Evolutionary conservation across 2,797 vertebrate genomes (phyloP), one percentile per base, ranked within the genome.

Genomic region (Malurus splendens): DNA sequence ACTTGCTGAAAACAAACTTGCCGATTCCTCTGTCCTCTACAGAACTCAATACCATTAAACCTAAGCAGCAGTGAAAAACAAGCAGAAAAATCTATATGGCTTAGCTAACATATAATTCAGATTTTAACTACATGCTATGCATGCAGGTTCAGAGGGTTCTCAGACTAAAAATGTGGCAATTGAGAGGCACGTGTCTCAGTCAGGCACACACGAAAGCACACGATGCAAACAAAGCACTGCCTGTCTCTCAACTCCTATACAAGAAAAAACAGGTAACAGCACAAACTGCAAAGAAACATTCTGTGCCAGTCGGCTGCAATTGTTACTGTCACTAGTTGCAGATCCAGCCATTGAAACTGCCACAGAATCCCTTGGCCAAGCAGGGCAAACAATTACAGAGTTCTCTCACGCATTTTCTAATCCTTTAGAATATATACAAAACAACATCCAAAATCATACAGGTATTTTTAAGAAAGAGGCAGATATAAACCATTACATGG

Each of bases 1-100:
- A 48, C 54, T 61, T 77, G 47, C 62, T 80, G 48, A 61, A 90
- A 92, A 78, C 48, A 56, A 89, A 71, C 57, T 68, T 16, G 12
- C 14, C 33, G 47, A 64, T 82, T 92, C 59, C 27, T 84, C 33
- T 56, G 7, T 80, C 28, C 41, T 87, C 73, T 78, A 61, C 39
- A 51, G 55, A 87, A 17, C 30, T 50, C 64, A 55, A 32, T 30
- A 56, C 10, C 25, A 50, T 42, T 86, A 87, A 90, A 83, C 18
- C 39, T 44, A 48, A 65, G 28, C 25, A 71, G 42, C 1, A 6
- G 16, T 28, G 30, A 54, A 81, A 59, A 76, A 54, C 8, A 72
- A 39, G 32, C 22, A 64, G 24, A 75, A 79, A 45, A 64, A 55
- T n/a, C 50, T 61, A 1, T 33, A 57, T 1, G 5, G 24, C 11